Percentiles rank a stretch among this genome's conserved stretches.
phyloP scores from a whole-genome alignment of 1,140 invertebrate species.

The Solenopsis fugax region DNA sequence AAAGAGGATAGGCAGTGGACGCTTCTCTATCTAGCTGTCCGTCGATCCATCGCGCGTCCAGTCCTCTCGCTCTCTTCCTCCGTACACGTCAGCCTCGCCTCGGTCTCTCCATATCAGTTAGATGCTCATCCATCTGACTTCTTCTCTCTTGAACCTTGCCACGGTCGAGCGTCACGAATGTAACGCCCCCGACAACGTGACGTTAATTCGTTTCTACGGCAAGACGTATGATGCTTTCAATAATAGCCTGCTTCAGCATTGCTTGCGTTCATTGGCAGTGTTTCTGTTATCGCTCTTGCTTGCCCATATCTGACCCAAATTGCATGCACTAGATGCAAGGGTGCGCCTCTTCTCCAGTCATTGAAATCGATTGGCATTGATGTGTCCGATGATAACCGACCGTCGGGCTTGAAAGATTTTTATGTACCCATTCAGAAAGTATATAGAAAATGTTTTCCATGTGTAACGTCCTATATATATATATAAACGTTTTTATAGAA shows the following conservation, averaged over 20 bases:
- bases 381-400: constrained; percentile 20
- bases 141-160: neutral
- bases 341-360: neutral
- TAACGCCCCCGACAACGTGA: constrained; percentile 66
- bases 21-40: constrained; percentile 31
- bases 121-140: constrained; percentile 57
- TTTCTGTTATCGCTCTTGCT: constrained; percentile 41
- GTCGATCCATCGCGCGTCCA: constrained; percentile 50
- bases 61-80: constrained; percentile 30
- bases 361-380: constrained; percentile 40
- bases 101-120: constrained; percentile 57
- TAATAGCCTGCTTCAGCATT: constrained; percentile 52
- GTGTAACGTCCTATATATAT: neutral
- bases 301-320: constrained; percentile 41
- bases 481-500: neutral
- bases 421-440: neutral
- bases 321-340: constrained; percentile 15
- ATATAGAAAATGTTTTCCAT: neutral
- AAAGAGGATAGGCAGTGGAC: constrained; percentile 60
- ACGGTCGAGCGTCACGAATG: constrained; percentile 57
- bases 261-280: constrained; percentile 63
- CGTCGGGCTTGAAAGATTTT: constrained; percentile 2
- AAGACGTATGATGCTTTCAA: constrained; percentile 73
- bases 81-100: constrained; percentile 7
- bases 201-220: constrained; percentile 76